Base-by-base conservation (phyloP, 2,888 invertebrate species). In the Pammene fasciana region DNA sequence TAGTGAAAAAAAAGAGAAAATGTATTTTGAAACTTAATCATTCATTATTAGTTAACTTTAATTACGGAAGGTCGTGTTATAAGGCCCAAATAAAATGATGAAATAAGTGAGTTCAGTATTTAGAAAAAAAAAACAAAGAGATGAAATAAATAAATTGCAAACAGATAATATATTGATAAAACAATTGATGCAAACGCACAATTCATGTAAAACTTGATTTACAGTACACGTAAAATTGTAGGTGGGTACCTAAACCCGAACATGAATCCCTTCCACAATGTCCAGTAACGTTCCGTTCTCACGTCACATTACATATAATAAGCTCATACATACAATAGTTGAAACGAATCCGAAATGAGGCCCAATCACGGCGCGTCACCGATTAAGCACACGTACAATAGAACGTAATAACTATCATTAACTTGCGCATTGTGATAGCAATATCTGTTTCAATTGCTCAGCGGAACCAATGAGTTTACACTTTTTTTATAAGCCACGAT, bases 381-480 rank as follows among this genome's bases (percentile, higher is more conserved):
- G 68, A 68, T 67, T 67, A 67, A 38, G 54, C 61, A 46, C 66
- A 52, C 66, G 43, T 61, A 75, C 75, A 73, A 74, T 72, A 56
- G 72, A 68, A 74, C 60, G 72, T 82, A 82, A 82, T 82, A 75
- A 79, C 81, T 76, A 73, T 77, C 73, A 83, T 82, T 81, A 82
- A 66, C 68, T 72, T 79, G 78, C 82, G 81, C 81, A 83, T 78
- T 72, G 77, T 81, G 78, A 80, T 80, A 77, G 76, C 76, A 75
- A 71, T 84, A 83, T 85, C 82, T 79, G 76, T 83, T 85, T 78
- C 82, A 82, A 83, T 83, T 81, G 82, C 79, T 67, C 71, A 71
- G 68, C 71, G 72, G 73, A 74, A 72, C 75, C 68, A 68, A 73
- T 70, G 68, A 66, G 72, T 67, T 50, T 48, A 62, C 62, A 52